phyloP scores from a whole-genome alignment of 2,888 invertebrate genomes.

The Acrobasis consociella region DNA sequence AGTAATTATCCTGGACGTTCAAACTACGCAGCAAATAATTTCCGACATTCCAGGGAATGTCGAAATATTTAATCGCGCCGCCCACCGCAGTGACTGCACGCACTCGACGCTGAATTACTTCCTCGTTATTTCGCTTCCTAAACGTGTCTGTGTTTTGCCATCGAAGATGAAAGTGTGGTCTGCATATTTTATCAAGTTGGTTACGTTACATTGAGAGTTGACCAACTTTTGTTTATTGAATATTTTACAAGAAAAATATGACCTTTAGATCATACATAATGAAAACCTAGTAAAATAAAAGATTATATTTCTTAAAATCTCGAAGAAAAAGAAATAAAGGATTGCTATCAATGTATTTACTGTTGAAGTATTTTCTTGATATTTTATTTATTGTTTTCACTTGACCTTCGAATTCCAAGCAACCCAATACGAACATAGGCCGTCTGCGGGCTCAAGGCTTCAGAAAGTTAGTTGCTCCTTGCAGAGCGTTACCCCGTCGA shows the following conservation, averaged over 20 bases:
- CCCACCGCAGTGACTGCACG: constrained; percentile 43
- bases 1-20: background rate
- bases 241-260: background rate
- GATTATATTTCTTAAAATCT: too few species aligned
- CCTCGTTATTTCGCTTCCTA: constrained; percentile 57
- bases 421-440: constrained; percentile 38
- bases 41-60: constrained; percentile 40
- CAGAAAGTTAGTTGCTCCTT: constrained; percentile 43
- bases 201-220: background rate
- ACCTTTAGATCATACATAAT: too few species aligned
- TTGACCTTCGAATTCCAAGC: constrained; percentile 54
- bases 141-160: constrained; percentile 36
- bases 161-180: constrained; percentile 54
- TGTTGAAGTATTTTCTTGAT: background rate
- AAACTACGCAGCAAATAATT: constrained; percentile 25
- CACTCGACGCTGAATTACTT: constrained; percentile 53
- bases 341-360: background rate
- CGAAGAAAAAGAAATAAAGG: background rate
- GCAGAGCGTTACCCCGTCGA: constrained; percentile 36
- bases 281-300: too few species aligned
- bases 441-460: constrained; percentile 52
- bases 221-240: background rate
- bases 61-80: constrained; percentile 39
- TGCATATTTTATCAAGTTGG: constrained; percentile 16
- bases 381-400: background rate